phyloP scores from a whole-genome alignment of 2,113 vertebrate species.

The Megaceryle maxima region DNA sequence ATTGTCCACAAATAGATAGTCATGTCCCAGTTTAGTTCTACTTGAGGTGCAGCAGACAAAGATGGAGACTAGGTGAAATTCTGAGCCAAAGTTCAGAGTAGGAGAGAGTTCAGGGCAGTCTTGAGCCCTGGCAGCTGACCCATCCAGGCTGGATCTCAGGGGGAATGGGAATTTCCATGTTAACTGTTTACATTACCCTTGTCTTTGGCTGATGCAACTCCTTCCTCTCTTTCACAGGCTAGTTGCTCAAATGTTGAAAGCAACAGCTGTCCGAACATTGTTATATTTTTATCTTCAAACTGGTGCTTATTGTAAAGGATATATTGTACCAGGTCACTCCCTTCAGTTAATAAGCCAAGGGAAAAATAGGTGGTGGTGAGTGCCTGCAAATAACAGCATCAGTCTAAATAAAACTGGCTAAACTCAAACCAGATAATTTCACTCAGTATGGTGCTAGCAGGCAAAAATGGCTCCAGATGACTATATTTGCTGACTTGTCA shows the following conservation, averaged over 20 bases:
- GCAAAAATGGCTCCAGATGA: slow-evolving; percentile 26
- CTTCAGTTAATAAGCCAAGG: neutral
- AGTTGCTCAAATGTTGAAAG: neutral
- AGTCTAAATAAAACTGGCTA: slow-evolving; percentile 7
- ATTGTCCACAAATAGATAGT: neutral
- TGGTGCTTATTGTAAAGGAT: neutral
- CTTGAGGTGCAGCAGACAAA: neutral
- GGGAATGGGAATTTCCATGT: fast-evolving
- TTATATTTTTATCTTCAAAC: neutral
- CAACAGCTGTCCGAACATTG: neutral
- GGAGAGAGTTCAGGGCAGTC: fast-evolving
- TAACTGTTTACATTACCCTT: neutral
- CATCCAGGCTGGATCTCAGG: too few relatives aligned
- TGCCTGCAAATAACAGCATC: neutral
- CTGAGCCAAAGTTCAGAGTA: neutral
- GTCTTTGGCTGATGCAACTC: neutral
- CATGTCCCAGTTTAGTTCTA: neutral
- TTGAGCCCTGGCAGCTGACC: neutral
- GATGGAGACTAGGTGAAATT: neutral
- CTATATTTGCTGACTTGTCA: slow-evolving; percentile 14
- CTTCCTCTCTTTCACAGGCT: neutral
- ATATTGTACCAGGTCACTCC: neutral
- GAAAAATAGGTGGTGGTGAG: neutral
- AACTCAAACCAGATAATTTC: neutral
- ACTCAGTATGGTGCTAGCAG: neutral